Conservation (phyloP, 2,797 vertebrate genomes). For the Lophius americanus region DNA sequence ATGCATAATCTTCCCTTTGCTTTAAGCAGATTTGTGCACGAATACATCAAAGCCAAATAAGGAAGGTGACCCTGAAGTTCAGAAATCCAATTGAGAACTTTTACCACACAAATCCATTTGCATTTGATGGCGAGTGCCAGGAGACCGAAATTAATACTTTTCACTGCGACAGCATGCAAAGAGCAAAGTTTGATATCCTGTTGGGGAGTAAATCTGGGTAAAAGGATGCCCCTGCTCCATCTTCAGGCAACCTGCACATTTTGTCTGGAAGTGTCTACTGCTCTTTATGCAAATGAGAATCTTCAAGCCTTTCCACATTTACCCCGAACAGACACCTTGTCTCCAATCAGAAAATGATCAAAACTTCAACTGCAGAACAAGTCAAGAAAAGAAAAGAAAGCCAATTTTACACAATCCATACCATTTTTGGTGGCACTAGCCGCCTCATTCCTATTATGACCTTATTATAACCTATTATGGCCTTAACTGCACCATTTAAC, state of each 20-base stretch:
- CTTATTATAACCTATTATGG: no score
- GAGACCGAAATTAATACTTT: constrained; percentile 47
- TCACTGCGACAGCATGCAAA: constrained; percentile 20
- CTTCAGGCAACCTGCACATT: constrained; percentile 35
- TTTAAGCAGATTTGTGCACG: constrained; percentile 3
- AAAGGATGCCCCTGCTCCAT: constrained; percentile 34
- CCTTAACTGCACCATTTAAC: no score
- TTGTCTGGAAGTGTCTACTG: constrained; percentile 18
- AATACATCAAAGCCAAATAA: constrained; percentile 17
- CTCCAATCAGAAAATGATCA: no score
- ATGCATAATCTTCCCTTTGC: constrained; percentile 13
- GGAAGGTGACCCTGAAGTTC: constrained; percentile 31
- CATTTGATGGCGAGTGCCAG: constrained; percentile 18
- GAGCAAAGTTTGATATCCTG: constrained; percentile 41
- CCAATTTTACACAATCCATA: no score
- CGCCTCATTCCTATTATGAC: no score
- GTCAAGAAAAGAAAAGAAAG: no score
- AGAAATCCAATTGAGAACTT: constrained; percentile 39
- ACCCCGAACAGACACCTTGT: no score
- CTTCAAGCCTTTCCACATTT: no score
- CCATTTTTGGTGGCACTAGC: no score
- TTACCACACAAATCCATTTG: constrained; percentile 47
- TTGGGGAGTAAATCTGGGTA: constrained; percentile 40
- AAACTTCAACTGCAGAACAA: no score
- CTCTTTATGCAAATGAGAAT: constrained; percentile 25